These are phyloP conservation scores for Galbula dea DNA, from an alignment of 2,113 vertebrate species.

Conservation along the genomic window DNA sequence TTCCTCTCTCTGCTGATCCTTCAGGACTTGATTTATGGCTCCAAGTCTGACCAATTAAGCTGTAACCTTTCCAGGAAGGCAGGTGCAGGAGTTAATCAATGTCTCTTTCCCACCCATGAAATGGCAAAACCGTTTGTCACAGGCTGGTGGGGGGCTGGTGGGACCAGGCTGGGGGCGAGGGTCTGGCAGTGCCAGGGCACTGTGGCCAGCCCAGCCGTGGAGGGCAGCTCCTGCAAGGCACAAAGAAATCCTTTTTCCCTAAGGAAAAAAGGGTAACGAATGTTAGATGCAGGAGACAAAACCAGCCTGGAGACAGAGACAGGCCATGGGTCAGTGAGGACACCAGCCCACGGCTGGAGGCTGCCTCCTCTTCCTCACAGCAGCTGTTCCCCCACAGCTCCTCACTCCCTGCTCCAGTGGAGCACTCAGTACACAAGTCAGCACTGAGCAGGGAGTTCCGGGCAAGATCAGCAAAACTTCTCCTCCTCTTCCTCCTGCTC, in stretches of 20 bases:
- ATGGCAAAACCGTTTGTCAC: slow-evolving; percentile 21
- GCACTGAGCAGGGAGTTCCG: background rate
- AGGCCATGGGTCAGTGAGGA: accelerated
- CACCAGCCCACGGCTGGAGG: too few species aligned
- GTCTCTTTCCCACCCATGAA: background rate
- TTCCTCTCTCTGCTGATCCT: background rate
- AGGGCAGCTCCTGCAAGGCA: background rate
- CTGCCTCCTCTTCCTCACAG: background rate
- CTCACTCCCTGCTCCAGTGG: background rate
- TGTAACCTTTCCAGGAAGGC: slow-evolving; percentile 41
- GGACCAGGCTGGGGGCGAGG: background rate
- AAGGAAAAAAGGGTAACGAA: background rate
- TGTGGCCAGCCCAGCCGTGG: accelerated
- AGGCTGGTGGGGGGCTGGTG: background rate
- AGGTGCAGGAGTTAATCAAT: slow-evolving; percentile 13
- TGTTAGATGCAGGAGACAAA: background rate
- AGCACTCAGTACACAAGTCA: accelerated
- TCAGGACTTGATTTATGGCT: background rate
- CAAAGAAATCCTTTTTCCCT: background rate
- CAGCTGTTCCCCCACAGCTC: background rate
- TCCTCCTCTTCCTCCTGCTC: background rate
- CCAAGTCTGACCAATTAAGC: slow-evolving; percentile 4
- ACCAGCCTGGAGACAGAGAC: background rate
- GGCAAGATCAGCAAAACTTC: accelerated
- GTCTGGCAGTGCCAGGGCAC: background rate